Base-by-base conservation (phyloP, 2,888 invertebrate species). In the Napeogenes inachia region DNA sequence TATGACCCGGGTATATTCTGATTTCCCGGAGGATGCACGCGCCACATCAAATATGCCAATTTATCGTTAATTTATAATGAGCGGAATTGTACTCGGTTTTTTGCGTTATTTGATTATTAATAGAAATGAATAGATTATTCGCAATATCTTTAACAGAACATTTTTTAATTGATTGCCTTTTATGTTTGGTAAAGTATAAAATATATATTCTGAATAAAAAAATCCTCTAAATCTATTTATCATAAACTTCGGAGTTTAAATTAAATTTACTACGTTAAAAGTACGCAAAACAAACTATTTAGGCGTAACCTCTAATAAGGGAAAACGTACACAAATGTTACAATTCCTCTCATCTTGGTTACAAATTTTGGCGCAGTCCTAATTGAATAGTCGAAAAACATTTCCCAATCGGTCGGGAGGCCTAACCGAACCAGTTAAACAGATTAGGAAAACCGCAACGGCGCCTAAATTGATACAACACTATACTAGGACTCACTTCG, bases 61-160 rank as follows among this genome's bases (percentile, higher is more conserved):
- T 80, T 79, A 75, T 78, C 79, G 75, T 84, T 80, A 84, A 85
- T 82, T 78, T 75, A 72, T 84, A 83, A 85, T 82, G 81, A 81
- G 76, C 62, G 4, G 30, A 42, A 42, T 42, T 38, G 8, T 38
- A 3, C 8, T 10, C 42, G 3, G 42, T 3, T 6, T 10, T 42
- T 42, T 6, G 12, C 0, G 42, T 10, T 42, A 42, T 42, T 42
- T 42, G 12, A 42, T 10, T 42, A 10, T 42, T 10, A 42, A 42
- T 42, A 10, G 42, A 42, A 3, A 10, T 42, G 3, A 42, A 42
- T 3, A 10, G 8, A 42, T 42, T 12, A 42, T 6, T 42, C 2
- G 10, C 42, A 38, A 21, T 21, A 1, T 6, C 35, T 6, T 35
- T 35, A 21, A 21, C 21, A 21, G 0, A 21, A 21, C 21, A 21